Conservation (phyloP, 2,113 vertebrate genomes). For the Nyctibius bracteatus region DNA sequence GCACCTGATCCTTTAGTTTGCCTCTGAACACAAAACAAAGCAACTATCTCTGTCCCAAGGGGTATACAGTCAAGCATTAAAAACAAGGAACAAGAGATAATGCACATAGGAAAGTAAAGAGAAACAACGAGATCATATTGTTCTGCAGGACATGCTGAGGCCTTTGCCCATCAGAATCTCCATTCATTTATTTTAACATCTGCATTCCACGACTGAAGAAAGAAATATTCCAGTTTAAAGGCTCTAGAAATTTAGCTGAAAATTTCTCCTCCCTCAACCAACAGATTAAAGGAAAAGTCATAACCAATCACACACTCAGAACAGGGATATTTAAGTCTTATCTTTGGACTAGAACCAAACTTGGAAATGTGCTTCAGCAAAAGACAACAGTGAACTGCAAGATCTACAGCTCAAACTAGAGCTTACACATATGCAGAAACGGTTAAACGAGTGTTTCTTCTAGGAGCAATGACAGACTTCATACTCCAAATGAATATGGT, state of each 20-base stretch:
- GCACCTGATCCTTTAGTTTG: not conserved
- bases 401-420: not conserved
- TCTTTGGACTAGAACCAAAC: not conserved
- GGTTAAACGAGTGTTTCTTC: not conserved
- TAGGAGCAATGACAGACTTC: not conserved
- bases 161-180: not conserved
- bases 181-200: not conserved
- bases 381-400: not conserved
- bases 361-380: not conserved
- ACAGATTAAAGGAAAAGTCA: not conserved
- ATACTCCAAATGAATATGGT: not conserved
- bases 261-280: not conserved
- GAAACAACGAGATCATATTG: not conserved
- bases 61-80: not conserved
- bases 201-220: not conserved
- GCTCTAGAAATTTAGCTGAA: not conserved
- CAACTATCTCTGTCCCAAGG: not conserved
- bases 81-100: not conserved
- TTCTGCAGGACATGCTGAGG: not conserved
- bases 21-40: not conserved
- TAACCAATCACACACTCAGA: not conserved
- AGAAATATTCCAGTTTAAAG: not conserved
- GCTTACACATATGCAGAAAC: not conserved
- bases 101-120: not conserved
- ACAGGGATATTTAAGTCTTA: not conserved